Conservation (phyloP, 92 coral and sea anemone genomes). For the Ricordea florida region DNA sequence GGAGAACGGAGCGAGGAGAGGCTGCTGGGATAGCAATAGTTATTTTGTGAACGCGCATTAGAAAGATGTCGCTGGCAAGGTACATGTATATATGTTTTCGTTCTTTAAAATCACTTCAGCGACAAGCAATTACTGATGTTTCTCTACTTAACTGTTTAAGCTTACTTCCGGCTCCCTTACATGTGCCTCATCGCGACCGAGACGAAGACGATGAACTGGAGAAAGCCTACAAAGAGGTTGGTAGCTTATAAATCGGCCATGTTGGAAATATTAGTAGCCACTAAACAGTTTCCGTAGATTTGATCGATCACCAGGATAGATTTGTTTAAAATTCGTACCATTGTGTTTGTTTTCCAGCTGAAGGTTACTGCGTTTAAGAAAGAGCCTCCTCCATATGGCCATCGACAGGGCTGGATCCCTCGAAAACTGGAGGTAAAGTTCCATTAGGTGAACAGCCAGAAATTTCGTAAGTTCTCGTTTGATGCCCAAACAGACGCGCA, state of each 20-base stretch:
- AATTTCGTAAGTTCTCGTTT: too few relatives aligned
- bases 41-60: not conserved
- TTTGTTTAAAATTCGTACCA: not conserved
- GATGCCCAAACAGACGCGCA: too few relatives aligned
- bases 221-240: conserved; percentile 77
- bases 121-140: not conserved
- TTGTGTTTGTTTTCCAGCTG: conserved; percentile 19
- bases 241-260: conserved; percentile 29
- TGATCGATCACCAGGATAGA: not conserved
- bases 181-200: conserved; percentile 79
- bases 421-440: conserved; percentile 95
- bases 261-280: conserved; percentile 7
- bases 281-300: too few relatives aligned
- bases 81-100: not conserved
- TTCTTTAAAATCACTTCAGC: not conserved
- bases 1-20: too few relatives aligned
- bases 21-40: too few relatives aligned
- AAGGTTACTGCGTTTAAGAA: conserved; percentile 72
- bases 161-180: conserved; percentile 92
- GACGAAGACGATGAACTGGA: conserved; percentile 89
- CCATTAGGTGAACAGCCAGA: too few relatives aligned
- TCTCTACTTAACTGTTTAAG: conserved; percentile 31
- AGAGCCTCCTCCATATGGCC: conserved; percentile 98
- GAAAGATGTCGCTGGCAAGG: conserved; percentile 63
- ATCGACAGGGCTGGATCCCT: conserved; percentile 94